Evolutionary conservation across 1,140 invertebrate species (phyloP).

Genomic region (Pogonomyrmex californicus): DNA sequence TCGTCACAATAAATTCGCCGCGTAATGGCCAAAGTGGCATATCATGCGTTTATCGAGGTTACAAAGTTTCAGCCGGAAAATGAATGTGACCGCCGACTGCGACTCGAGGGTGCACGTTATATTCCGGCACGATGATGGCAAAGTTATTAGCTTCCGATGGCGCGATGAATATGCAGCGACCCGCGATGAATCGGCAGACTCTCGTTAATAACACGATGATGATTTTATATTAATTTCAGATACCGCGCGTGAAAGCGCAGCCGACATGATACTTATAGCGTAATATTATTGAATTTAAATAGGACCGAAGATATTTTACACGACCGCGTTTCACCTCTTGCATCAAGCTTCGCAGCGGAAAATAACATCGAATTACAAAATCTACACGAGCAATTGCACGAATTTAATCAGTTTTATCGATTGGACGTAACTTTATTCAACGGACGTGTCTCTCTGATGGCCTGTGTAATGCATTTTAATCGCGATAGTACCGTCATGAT

Average conservation of each 20-base stretch:
- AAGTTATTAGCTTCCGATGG: conserved; percentile 71
- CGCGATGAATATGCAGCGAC: conserved; percentile 65
- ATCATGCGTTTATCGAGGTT: conserved; percentile 72
- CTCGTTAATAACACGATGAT: conserved; percentile 57
- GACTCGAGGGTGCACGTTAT: conserved; percentile 8
- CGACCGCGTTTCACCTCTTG: not conserved
- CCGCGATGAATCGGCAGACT: conserved; percentile 62
- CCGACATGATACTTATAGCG: too few relatives aligned
- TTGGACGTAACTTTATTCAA: conserved; percentile 5
- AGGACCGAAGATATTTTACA: not conserved
- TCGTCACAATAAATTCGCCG: conserved; percentile 76
- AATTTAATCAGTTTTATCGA: conserved; percentile 35
- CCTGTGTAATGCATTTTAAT: conserved; percentile 54
- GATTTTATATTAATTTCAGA: conserved; percentile 71
- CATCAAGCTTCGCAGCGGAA: not conserved
- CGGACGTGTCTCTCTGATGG: not conserved
- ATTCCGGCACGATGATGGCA: conserved; percentile 55
- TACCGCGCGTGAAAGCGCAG: not conserved
- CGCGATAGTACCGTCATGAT: conserved; percentile 25
- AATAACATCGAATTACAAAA: conserved; percentile 20
- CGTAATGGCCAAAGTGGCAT: conserved; percentile 72
- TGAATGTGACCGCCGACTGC: conserved; percentile 74
- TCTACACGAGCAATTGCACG: not conserved
- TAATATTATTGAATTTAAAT: not conserved
- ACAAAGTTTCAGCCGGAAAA: conserved; percentile 70